These are phyloP conservation scores for Macrophya annulata DNA, from an alignment of 2,888 invertebrate species.

Conservation along the genomic window DNA sequence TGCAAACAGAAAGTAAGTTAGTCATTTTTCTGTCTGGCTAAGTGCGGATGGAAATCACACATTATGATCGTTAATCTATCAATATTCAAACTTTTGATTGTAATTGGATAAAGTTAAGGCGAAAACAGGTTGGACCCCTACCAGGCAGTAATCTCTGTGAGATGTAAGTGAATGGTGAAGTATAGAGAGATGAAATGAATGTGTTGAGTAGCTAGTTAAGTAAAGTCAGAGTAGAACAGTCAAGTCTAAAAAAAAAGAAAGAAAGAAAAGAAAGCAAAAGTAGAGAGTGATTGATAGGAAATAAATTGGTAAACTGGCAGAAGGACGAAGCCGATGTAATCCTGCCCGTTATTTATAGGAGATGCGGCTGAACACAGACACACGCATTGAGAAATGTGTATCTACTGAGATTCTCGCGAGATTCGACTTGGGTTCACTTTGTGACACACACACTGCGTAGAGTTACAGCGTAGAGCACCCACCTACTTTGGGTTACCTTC, in stretches of 20 bases:
- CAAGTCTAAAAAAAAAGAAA: slow-evolving; percentile 52
- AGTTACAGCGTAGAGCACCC: slow-evolving; percentile 78
- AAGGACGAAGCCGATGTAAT: slow-evolving; percentile 76
- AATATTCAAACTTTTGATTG: slow-evolving; percentile 18
- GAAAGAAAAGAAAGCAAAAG: neutral
- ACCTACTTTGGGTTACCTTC: slow-evolving; percentile 77
- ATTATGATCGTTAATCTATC: slow-evolving; percentile 13
- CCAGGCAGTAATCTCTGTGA: slow-evolving; percentile 51
- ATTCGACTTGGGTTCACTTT: slow-evolving; percentile 78
- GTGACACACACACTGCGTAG: slow-evolving; percentile 77
- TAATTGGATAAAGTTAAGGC: slow-evolving; percentile 35
- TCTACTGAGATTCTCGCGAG: slow-evolving; percentile 76
- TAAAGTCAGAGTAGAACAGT: slow-evolving; percentile 37
- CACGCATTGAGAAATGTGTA: slow-evolving; percentile 72
- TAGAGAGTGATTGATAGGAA: slow-evolving; percentile 53
- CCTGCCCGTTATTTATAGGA: slow-evolving; percentile 79
- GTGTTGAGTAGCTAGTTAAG: slow-evolving; percentile 34
- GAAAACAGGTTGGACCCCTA: slow-evolving; percentile 50
- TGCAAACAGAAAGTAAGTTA: slow-evolving; percentile 24
- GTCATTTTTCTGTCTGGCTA: neutral
- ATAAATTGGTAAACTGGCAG: slow-evolving; percentile 67
- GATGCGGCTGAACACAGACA: slow-evolving; percentile 77
- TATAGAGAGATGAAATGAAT: slow-evolving; percentile 43
- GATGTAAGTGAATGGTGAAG: slow-evolving; percentile 53
- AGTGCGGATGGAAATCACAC: neutral